Evolutionary conservation across 2,797 vertebrate species (phyloP).

Genomic region (Potorous gilbertii): DNA sequence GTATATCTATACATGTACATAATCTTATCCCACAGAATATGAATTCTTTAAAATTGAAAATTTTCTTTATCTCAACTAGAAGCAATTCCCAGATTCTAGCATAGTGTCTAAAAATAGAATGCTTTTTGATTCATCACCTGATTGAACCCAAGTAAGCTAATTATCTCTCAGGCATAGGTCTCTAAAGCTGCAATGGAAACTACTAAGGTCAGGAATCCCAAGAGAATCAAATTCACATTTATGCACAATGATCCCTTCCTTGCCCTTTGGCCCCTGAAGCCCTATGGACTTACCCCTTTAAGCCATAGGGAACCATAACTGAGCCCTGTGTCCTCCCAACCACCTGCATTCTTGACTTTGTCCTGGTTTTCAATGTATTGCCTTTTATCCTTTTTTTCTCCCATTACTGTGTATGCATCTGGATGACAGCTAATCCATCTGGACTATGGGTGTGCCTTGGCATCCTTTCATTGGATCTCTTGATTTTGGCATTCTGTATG

Average conservation of each 20-base stretch:
- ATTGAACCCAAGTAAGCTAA: not conserved
- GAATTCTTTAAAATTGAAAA: not conserved
- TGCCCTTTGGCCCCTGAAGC: rapidly evolving
- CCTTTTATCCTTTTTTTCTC: not conserved
- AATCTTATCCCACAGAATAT: not conserved
- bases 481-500: not conserved
- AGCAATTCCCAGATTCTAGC: not conserved
- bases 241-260: not conserved
- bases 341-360: not conserved
- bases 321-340: not conserved
- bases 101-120: not conserved
- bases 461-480: not conserved
- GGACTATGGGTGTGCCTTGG: not conserved
- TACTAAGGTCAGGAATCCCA: not conserved
- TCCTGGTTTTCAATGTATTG: not conserved
- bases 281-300: not conserved
- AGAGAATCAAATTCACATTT: not conserved
- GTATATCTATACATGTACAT: not conserved
- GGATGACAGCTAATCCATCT: not conserved
- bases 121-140: not conserved
- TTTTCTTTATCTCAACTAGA: not conserved
- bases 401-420: not conserved
- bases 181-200: not conserved
- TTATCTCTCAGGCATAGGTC: not conserved
- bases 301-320: not conserved